Base-by-base conservation (phyloP, 1,140 invertebrate genomes). In the Bombus affinis region DNA sequence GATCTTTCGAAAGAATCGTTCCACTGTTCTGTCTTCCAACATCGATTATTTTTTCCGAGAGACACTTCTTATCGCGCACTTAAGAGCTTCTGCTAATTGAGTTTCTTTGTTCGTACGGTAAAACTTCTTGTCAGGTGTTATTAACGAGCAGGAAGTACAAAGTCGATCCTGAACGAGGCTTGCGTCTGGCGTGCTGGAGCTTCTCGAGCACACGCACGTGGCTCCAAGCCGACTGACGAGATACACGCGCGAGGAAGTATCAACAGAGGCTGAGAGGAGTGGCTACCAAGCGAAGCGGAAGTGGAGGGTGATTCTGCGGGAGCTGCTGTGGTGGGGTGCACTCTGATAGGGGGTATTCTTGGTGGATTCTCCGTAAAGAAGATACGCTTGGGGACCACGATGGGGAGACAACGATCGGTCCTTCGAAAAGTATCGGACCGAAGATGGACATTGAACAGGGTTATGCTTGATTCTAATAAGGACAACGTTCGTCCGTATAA, bases 241-340 rank as follows among this genome's bases (percentile, higher is more conserved):
- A 90, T 90, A 91, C 89, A 90, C 87, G 86, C 88, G 85, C 88
- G 78, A 91, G 90, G 87, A 91, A 91, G 87, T 91, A 91, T 91
- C 89, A 90, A 90, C 90, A 85, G 85, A 91, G 89, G 83, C 77
- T 80, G 89, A 91, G 87, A 88, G 89, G 89, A 90, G 90, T 88
- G 88, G 89, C 89, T 89, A 88, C 79, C 81, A 73, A 89, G 81
- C 81, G 74, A 89, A 86, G 74, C 89, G 89, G 90, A 91, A 90
- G 90, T 89, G 90, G 90, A 90, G 87, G 89, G 84, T 86, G 89
- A 87, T 88, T 87, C 89, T 82, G 85, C 74, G 75, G 84, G 35
- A 66, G 59, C 2, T 39, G 25, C 25, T 6, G 65, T 81, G 79
- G 88, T 88, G 89, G 89, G 82, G 82, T 81, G 62, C n/a, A 39